Evolutionary conservation across 2,797 vertebrate genomes (phyloP), one percentile per base, ranked within the genome.

Genomic region (Girardinus metallicus): DNA sequence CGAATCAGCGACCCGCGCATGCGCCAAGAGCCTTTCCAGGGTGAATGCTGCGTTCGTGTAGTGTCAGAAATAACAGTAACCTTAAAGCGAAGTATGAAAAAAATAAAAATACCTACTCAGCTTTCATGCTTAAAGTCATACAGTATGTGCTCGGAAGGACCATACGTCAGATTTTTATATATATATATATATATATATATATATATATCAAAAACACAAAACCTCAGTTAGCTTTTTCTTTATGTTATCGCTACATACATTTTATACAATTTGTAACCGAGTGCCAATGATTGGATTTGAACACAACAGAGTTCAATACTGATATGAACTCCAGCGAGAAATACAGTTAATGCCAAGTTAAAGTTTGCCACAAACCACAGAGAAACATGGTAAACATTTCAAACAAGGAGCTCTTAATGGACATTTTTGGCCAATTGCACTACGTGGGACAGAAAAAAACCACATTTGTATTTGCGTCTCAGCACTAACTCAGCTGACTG

Each of bases 1-100:
- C 88, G 84, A 87, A 29, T 2, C 57, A 1, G 75, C 12, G 41
- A 44, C 8, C 10, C 0, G 89, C 92, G 86, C 90, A 89, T 87
- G 90, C 92, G 87, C 87, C 0, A 0, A 8, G 4, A 9, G 34
- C 15, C 62, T 21, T 68, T 23, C 15, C 46, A 64, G 39, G 62
- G 23, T 26, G 0, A 26, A 11, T 43, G 77, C 1, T 73, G 70
- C 68, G 29, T 80, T 74, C 44, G 47, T 0, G 73, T 13, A 8
- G 11, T 15, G 55, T 46, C 36, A 12, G 64, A 68, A 39, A 41
- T 68, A 13, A 9, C 36, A 39, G 18, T 4, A 66, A 23, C 18
- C 34, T 26, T 26, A 26, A 68, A 68, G 64, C 64, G 10, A 34
- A 34, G 29, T 31, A 6, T 0, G 6, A 7, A 1, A 18, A 21